Evolutionary conservation across 2,797 vertebrate species (phyloP), one percentile per base, ranked within the genome.

Genomic region (Rhinichthys osculus): DNA sequence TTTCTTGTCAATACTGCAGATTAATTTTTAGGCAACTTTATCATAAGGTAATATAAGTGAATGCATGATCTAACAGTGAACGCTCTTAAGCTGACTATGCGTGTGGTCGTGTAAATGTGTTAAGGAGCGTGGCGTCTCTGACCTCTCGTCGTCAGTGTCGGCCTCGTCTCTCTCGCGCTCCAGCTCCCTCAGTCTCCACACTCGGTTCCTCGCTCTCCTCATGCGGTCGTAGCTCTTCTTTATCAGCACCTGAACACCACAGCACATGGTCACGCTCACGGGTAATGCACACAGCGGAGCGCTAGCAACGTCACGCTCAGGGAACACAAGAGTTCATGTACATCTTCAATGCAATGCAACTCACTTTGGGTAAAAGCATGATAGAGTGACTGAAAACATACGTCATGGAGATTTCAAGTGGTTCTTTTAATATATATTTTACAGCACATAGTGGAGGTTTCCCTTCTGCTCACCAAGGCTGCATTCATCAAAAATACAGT

Each of bases 121-220:
- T 13, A 47, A 8, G 40, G 40, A 42, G 42, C 11, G 44, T 44
- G 11, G 1, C 1, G 44, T 14, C 4, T 14, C 57, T 62, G 59
- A 99, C 98, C 97, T 97, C 93, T 99, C 98, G 73, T 99, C 96
- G 4, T 97, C 96, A 0, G 96, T 94, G 87, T 97, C 96, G 81
- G 89, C 89, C 87, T 91, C 96, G 23, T 98, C 97, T 66, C 91
- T 92, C 44, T 99, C 98, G 91, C 93, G 95, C 0, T 93, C 90
- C 87, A 99, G 95, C 89, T 98, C 97, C 82, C 96, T 96, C 89
- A 99, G 95, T 89, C 96, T 98, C 98, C 98, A 99, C 94, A 98
- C 98, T 89, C 98, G 96, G 90, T 96, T 96, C 84, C 92, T 97
- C 84, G 94, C 96, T 84, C 98, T 95, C 91, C 86, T 96, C 85